These are phyloP conservation scores for Formicarius rufipectus DNA, from an alignment of 2,113 vertebrate genomes.

Conservation along the genomic window DNA sequence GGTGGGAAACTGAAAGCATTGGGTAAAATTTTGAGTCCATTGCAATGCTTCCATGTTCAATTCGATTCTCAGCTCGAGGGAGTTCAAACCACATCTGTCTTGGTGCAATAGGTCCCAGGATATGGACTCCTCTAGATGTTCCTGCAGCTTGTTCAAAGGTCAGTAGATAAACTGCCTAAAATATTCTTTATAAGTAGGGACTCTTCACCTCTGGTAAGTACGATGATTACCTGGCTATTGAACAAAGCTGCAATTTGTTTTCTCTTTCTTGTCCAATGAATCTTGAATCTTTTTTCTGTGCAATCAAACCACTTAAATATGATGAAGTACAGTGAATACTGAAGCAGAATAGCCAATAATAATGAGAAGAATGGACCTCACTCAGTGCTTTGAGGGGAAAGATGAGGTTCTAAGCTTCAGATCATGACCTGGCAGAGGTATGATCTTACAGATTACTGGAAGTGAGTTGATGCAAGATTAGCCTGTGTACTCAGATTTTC, in stretches of 20 bases:
- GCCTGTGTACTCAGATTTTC: not conserved
- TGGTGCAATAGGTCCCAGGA: not conserved
- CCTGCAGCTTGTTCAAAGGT: not conserved
- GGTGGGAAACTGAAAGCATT: not conserved
- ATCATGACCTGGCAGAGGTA: not conserved
- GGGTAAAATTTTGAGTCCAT: not conserved
- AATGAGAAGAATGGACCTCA: fast-evolving
- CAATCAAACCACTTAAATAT: not conserved
- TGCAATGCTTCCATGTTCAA: not conserved
- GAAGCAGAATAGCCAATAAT: not conserved
- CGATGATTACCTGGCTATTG: not conserved
- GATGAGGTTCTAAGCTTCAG: not conserved
- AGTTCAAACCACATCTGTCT: not conserved
- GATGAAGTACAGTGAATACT: not conserved
- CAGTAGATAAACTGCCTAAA: not conserved
- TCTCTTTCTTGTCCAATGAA: not conserved
- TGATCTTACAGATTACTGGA: not conserved
- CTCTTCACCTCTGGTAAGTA: not conserved
- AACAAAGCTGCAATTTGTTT: not conserved
- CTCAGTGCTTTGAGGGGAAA: not conserved
- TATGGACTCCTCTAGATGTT: not conserved
- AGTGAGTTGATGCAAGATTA: not conserved
- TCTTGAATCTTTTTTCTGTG: not conserved
- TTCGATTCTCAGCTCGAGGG: not conserved
- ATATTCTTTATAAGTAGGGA: not conserved